Conservation (phyloP, 2,797 vertebrate species). For the Gila robusta region DNA sequence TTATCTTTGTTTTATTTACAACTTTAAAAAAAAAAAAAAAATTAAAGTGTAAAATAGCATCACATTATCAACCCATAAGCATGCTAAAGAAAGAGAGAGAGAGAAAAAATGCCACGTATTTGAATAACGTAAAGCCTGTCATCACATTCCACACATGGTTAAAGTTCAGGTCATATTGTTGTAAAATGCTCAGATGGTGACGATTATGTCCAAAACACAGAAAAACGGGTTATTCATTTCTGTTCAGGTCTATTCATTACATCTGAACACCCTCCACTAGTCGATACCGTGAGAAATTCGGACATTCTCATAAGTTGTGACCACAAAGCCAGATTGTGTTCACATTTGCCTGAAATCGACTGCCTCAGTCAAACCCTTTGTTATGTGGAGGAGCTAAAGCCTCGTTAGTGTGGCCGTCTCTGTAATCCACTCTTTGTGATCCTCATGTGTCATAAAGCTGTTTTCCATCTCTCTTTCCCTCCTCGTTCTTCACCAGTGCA, state of each 20-base stretch:
- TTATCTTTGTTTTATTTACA: neutral
- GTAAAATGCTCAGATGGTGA: conserved; percentile 15
- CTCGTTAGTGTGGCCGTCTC: conserved; percentile 68
- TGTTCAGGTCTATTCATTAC: conserved; percentile 54
- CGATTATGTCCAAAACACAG: neutral
- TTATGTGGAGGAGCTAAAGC: conserved; percentile 60
- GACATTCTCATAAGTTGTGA: conserved; percentile 60
- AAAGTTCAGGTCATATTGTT: conserved; percentile 8
- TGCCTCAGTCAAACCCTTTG: conserved; percentile 56
- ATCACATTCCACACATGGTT: conserved; percentile 26
- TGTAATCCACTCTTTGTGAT: conserved; percentile 77
- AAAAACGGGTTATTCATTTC: conserved; percentile 24
- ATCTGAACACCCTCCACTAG: conserved; percentile 60
- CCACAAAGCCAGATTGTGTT: conserved; percentile 53
- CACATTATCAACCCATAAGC: neutral
- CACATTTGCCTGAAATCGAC: conserved; percentile 47
- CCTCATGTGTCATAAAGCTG: conserved; percentile 80
- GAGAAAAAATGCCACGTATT: neutral
- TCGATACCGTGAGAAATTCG: conserved; percentile 63
- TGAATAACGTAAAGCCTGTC: neutral
- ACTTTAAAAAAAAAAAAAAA: neutral
- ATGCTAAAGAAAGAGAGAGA: neutral
- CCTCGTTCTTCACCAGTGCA: conserved; percentile 76
- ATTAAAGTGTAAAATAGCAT: neutral
- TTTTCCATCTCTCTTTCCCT: conserved; percentile 73